Conservation (phyloP, 2,888 invertebrate genomes). For the Prosapia bicincta region DNA sequence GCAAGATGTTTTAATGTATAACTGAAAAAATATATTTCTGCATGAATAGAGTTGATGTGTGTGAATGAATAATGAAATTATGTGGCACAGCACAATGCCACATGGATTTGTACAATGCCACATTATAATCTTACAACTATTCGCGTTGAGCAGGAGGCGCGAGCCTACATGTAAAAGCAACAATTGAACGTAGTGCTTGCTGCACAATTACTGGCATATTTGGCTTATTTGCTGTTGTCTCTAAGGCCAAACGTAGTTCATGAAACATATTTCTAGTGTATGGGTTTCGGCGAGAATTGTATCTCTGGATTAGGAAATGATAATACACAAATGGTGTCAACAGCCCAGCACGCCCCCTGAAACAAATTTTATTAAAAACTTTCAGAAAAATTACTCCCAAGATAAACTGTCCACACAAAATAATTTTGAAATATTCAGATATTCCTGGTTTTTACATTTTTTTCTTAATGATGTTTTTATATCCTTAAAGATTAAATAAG, state of each 20-base stretch:
- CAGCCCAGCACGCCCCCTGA: constrained; percentile 84
- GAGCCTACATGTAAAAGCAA: constrained; percentile 70
- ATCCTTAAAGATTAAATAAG: no score
- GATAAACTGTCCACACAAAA: no score
- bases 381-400: not conserved
- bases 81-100: not conserved
- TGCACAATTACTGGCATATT: constrained; percentile 64
- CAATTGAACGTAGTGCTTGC: constrained; percentile 55
- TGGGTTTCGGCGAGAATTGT: constrained; percentile 92
- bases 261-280: constrained; percentile 91
- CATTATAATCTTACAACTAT: not conserved
- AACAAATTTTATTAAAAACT: constrained; percentile 41
- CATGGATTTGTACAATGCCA: not conserved
- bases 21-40: not conserved
- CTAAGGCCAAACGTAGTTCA: constrained; percentile 73
- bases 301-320: constrained; percentile 89
- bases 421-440: no score
- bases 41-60: not conserved
- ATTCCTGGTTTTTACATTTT: no score
- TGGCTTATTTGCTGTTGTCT: constrained; percentile 63
- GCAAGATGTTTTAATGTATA: not conserved
- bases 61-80: not conserved
- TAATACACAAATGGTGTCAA: constrained; percentile 96
- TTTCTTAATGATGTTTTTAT: no score
- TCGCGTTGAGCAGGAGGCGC: constrained; percentile 55